These are phyloP conservation scores for Atrichornis clamosus DNA, from an alignment of 2,113 vertebrate genomes.

Conservation along the genomic window DNA sequence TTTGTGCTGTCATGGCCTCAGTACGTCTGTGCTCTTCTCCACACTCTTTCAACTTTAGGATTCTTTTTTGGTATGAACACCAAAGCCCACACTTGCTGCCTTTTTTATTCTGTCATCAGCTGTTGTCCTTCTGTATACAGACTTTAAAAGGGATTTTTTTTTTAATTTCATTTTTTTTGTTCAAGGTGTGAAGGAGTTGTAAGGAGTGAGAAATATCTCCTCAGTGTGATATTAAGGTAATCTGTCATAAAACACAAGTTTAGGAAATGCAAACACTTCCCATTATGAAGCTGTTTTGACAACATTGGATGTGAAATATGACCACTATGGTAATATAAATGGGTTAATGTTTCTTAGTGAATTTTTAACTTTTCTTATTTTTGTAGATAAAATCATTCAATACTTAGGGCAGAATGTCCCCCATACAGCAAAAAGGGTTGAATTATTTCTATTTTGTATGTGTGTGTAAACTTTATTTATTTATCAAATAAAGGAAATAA, in stretches of 20 bases:
- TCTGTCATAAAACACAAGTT: neutral
- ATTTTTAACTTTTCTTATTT: neutral
- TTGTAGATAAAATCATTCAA: neutral
- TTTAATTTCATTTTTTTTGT: neutral
- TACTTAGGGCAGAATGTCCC: neutral
- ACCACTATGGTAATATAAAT: neutral
- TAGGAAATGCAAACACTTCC: neutral
- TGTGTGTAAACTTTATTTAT: neutral
- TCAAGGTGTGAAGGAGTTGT: neutral
- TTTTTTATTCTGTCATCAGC: neutral
- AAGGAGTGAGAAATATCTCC: neutral
- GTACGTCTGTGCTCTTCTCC: neutral
- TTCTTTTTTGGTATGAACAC: neutral
- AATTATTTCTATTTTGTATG: neutral
- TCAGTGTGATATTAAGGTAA: neutral
- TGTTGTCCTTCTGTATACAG: neutral
- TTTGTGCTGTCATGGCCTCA: neutral
- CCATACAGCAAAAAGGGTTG: neutral
- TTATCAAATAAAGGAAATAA: neutral
- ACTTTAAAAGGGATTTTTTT: neutral
- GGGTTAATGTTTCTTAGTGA: neutral
- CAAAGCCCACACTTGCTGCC: neutral
- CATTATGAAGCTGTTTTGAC: neutral
- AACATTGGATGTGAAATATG: neutral
- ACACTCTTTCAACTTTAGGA: neutral